Percentiles rank a stretch among this genome's conserved stretches.
Evolutionary conservation across 2,888 invertebrate species (phyloP).

Genomic region (Himalopsyche anomala): DNA sequence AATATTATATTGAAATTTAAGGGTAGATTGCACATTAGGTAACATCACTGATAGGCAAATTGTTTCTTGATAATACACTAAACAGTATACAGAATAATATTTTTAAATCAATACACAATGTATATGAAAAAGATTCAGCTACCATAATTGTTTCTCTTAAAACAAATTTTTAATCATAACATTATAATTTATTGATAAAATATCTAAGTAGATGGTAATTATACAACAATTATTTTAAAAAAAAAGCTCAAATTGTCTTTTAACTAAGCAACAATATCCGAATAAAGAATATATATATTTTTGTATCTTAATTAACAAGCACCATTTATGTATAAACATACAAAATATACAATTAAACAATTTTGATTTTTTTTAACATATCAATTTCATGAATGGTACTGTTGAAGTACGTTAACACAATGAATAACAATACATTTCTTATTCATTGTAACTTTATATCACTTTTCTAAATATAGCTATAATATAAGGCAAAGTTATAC

Average conservation of each 20-base stretch:
- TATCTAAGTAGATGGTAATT: not conserved
- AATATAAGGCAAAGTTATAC: constrained; percentile 16
- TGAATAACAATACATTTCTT: not conserved
- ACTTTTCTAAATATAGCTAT: constrained; percentile 8
- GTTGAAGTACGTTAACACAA: constrained; percentile 3
- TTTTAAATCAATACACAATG: too few relatives aligned
- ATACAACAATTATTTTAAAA: not conserved
- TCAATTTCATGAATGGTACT: not conserved
- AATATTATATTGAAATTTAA: too few relatives aligned
- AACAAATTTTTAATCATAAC: not conserved
- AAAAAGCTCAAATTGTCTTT: constrained; percentile 6
- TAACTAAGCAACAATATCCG: constrained; percentile 7
- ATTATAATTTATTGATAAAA: not conserved
- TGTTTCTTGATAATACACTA: too few relatives aligned
- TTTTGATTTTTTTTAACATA: not conserved
- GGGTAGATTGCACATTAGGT: too few relatives aligned
- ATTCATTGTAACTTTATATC: constrained; percentile 8
- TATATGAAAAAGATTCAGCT: not conserved
- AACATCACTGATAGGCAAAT: too few relatives aligned
- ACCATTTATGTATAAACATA: constrained; percentile 25
- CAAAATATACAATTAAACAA: constrained; percentile 7
- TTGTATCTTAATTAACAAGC: not conserved
- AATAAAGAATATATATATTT: not conserved
- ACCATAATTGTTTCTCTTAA: not conserved
- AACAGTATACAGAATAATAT: too few relatives aligned